Evolutionary conservation across 2,797 vertebrate genomes (phyloP).

Genomic region (Epinephelus malabaricus): DNA sequence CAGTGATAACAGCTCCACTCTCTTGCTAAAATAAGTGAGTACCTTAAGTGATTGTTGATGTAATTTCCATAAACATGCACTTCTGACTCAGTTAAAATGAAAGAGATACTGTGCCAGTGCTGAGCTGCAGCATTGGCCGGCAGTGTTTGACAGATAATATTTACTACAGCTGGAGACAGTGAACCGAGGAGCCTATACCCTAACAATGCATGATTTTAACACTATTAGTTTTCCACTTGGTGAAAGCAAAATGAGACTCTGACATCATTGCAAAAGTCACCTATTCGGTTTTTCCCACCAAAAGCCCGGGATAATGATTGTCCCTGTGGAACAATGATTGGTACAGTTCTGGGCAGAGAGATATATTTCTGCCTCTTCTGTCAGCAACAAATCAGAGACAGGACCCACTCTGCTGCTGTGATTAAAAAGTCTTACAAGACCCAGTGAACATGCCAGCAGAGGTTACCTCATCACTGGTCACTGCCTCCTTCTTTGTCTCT

Average conservation of each 20-base stretch:
- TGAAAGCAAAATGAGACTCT: constrained; percentile 45
- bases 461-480: constrained; percentile 67
- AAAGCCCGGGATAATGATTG: constrained; percentile 48
- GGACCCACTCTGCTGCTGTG: constrained; percentile 32
- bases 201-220: constrained; percentile 26
- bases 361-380: constrained; percentile 42
- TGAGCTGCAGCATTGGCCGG: background rate
- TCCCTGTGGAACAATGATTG: constrained; percentile 44
- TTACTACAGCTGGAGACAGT: constrained; percentile 23
- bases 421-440: constrained; percentile 64
- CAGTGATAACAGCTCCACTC: constrained; percentile 33
- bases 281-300: constrained; percentile 54
- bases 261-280: constrained; percentile 61
- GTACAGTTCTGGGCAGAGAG: constrained; percentile 39
- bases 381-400: constrained; percentile 34
- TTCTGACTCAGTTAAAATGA: constrained; percentile 34
- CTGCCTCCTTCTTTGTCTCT: constrained; percentile 67
- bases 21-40: constrained; percentile 27
- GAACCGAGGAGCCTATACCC: constrained; percentile 4
- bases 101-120: constrained; percentile 9
- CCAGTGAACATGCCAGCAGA: constrained; percentile 59
- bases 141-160: constrained; percentile 47
- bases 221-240: constrained; percentile 30
- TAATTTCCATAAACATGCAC: constrained; percentile 49
- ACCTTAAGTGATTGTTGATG: constrained; percentile 44